A percentile compares a stretch with the other conserved stretches of the same genome.
Conservation (phyloP, 2,888 invertebrate species). For the Tyria jacobaeae region DNA sequence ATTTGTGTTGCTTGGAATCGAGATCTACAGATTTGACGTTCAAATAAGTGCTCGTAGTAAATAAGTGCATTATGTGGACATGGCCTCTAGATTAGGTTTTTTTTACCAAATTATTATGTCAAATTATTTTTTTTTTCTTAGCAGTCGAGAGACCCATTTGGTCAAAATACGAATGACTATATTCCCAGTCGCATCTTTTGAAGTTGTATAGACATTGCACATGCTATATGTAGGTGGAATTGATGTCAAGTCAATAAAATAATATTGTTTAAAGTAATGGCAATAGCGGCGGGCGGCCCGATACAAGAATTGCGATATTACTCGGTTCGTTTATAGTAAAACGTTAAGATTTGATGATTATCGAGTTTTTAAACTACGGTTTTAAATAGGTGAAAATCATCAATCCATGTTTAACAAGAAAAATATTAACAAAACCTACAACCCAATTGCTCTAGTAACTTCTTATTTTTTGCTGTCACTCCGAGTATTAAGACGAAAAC, state of each 20-base stretch:
- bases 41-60: too few species aligned
- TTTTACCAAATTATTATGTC: not conserved
- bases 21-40: too few species aligned
- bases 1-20: too few species aligned
- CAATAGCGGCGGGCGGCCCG: not conserved
- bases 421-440: too few species aligned
- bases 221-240: not conserved
- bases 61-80: not conserved
- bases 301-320: not conserved
- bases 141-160: not conserved
- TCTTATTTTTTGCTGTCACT: too few species aligned
- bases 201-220: not conserved
- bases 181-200: not conserved
- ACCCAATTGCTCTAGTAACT: too few species aligned
- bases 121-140: not conserved
- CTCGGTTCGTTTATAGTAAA: not conserved
- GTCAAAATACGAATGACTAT: not conserved
- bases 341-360: not conserved
- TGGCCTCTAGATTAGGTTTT: too few species aligned
- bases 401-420: too few species aligned
- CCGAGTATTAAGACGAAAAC: too few species aligned
- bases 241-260: conserved; percentile 2
- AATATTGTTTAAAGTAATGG: not conserved
- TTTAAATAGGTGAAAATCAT: not conserved
- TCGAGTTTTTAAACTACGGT: too few species aligned